A percentile compares a stretch with the other conserved stretches of the same genome.
phyloP scores from a whole-genome alignment of 2,797 vertebrate genomes.

The Spheniscus humboldti region DNA sequence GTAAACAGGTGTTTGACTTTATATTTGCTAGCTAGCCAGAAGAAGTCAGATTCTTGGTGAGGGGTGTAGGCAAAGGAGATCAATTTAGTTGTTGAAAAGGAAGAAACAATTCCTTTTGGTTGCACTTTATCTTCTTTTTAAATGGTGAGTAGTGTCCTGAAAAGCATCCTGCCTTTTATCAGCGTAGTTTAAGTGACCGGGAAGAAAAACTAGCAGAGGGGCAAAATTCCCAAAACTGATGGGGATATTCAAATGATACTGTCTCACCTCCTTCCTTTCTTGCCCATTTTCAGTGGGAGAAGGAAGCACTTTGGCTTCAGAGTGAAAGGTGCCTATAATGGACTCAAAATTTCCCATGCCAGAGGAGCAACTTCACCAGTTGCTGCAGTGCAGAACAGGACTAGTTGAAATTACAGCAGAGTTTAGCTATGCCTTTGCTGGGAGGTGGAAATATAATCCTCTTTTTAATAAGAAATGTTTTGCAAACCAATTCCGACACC shows the following conservation, averaged over 20 bases:
- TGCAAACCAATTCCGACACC: background rate
- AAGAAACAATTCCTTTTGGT: background rate
- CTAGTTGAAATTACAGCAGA: background rate
- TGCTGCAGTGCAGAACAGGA: background rate
- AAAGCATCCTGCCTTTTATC: constrained; percentile 4
- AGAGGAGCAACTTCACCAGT: background rate
- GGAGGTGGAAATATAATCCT: background rate
- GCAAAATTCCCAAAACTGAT: background rate
- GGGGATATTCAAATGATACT: background rate
- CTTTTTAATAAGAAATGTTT: background rate
- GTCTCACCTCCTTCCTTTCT: background rate
- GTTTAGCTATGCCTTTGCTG: background rate
- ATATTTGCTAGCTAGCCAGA: constrained; percentile 62
- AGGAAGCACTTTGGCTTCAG: background rate
- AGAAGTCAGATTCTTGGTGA: constrained; percentile 55
- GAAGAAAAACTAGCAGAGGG: background rate
- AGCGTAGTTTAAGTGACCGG: background rate
- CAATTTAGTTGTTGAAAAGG: constrained; percentile 38
- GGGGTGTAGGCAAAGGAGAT: constrained; percentile 39
- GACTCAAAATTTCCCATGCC: background rate
- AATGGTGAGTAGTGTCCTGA: background rate
- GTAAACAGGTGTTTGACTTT: constrained; percentile 74
- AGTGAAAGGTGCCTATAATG: background rate
- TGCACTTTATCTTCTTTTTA: background rate
- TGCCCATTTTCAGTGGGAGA: background rate